Evolutionary conservation across 2,797 vertebrate genomes (phyloP).

Genomic region (Anolis apletophallus): DNA sequence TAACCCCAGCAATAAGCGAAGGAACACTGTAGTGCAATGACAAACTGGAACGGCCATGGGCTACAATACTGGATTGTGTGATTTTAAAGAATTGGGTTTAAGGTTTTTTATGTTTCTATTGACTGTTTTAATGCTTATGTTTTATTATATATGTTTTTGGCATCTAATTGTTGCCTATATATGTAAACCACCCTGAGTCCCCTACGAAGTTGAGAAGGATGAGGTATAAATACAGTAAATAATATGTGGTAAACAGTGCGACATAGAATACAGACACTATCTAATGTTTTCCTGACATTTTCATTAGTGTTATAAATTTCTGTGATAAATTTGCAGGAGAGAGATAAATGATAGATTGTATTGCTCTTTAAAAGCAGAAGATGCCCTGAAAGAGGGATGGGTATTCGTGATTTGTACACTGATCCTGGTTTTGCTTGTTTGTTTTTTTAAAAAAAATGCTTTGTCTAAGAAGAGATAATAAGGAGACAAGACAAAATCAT

Average conservation of each 20-base stretch:
- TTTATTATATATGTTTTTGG: no score
- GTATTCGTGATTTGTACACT: not conserved
- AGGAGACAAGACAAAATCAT: not conserved
- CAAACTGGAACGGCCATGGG: no score
- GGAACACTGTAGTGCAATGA: no score
- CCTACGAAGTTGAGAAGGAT: no score
- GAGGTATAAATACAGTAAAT: not conserved
- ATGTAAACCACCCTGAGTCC: no score
- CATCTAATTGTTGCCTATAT: no score
- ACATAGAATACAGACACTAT: not conserved
- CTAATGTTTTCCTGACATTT: not conserved
- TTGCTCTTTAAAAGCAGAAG: not conserved
- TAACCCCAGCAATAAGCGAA: no score
- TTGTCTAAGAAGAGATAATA: not conserved
- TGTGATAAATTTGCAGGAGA: not conserved
- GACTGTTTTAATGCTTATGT: no score
- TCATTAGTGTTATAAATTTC: not conserved
- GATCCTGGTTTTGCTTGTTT: not conserved
- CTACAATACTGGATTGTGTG: no score
- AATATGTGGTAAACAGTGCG: not conserved
- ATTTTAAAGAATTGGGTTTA: no score
- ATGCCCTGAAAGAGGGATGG: not conserved
- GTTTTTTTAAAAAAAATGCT: not conserved
- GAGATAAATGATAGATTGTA: not conserved
- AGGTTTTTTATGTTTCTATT: no score